Conservation (phyloP, 2,888 invertebrate species). For the Trissolcus japonicus region DNA sequence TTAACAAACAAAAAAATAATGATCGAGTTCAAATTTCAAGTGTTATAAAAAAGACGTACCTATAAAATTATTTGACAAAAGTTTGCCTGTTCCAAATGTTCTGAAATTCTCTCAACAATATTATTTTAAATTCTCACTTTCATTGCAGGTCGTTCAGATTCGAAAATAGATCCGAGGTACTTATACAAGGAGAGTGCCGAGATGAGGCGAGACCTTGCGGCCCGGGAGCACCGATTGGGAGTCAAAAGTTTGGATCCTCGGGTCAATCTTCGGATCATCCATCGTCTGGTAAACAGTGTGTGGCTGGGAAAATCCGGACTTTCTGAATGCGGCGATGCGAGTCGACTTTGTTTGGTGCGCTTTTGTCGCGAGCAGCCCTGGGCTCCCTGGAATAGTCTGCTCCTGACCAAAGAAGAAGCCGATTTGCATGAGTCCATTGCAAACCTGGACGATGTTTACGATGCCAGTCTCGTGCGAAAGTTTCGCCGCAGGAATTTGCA, state of each 20-base stretch:
- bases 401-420: slow-evolving; percentile 89
- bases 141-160: no score
- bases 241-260: slow-evolving; percentile 84
- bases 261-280: slow-evolving; percentile 86
- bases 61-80: no score
- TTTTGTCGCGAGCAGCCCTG: slow-evolving; percentile 88
- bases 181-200: slow-evolving; percentile 79
- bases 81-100: no score
- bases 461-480: slow-evolving; percentile 81
- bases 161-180: not conserved
- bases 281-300: slow-evolving; percentile 88
- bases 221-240: slow-evolving; percentile 44
- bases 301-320: slow-evolving; percentile 93
- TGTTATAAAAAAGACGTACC: no score
- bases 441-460: slow-evolving; percentile 78
- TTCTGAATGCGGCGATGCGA: slow-evolving; percentile 86
- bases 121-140: no score
- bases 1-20: no score
- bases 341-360: slow-evolving; percentile 85
- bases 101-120: no score
- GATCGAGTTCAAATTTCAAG: no score
- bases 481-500: slow-evolving; percentile 82
- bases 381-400: slow-evolving; percentile 96
- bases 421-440: slow-evolving; percentile 82
- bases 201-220: not conserved